Conservation (phyloP, 53 echinoderm and acorn worm genomes). For the Paracentrotus lividus region DNA sequence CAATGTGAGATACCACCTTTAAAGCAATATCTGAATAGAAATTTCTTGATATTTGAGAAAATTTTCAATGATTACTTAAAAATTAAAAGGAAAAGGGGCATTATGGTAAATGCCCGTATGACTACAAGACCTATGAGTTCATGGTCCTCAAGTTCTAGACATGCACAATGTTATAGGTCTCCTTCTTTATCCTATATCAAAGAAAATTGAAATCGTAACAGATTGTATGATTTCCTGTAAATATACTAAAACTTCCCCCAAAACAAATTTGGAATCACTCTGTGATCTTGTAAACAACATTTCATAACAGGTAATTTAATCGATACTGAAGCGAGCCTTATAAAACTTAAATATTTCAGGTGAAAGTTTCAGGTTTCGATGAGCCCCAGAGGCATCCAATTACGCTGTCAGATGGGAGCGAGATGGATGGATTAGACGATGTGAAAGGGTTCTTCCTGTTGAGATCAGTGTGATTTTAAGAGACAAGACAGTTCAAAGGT, state of each 20-base stretch:
- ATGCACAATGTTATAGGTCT: too few relatives aligned
- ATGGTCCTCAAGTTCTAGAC: too few relatives aligned
- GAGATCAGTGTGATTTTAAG: neutral
- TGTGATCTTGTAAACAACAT: neutral
- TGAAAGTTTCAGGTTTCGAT: constrained; percentile 11
- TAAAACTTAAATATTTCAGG: neutral
- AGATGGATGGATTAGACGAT: constrained; percentile 3
- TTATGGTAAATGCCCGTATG: too few relatives aligned
- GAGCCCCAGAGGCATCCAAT: neutral
- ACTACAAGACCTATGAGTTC: too few relatives aligned
- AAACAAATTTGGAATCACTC: neutral
- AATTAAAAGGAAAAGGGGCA: too few relatives aligned
- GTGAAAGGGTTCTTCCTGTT: neutral
- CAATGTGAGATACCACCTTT: too few relatives aligned
- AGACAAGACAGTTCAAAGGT: constrained; percentile 35
- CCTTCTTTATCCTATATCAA: too few relatives aligned
- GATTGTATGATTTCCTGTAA: too few relatives aligned
- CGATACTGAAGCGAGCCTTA: neutral
- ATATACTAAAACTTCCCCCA: neutral
- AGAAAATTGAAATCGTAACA: too few relatives aligned
- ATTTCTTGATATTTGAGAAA: too few relatives aligned
- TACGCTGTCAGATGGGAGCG: neutral
- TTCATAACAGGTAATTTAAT: neutral
- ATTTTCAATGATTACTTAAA: too few relatives aligned
- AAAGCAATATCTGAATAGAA: too few relatives aligned